Evolutionary conservation across 2,113 vertebrate species (phyloP).

Genomic region (Spizaetus ornatus): DNA sequence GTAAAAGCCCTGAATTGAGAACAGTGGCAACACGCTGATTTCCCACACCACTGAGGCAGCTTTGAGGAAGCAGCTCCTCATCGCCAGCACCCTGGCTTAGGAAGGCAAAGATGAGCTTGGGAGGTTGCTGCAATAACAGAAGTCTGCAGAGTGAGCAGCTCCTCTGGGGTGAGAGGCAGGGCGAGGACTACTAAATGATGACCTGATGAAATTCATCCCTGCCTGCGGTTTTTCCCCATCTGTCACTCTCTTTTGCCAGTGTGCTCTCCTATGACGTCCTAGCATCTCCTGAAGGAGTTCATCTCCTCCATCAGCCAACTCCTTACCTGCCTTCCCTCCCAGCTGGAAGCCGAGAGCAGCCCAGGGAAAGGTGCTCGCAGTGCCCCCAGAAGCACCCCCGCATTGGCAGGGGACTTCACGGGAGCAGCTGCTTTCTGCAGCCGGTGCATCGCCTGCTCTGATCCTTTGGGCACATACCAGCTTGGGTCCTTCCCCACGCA

Average conservation of each 20-base stretch:
- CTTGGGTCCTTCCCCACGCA: not conserved
- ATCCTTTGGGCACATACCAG: not conserved
- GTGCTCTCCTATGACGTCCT: not conserved
- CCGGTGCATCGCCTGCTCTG: not conserved
- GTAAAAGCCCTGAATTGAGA: not conserved
- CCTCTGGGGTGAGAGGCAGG: not conserved
- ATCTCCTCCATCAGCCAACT: not conserved
- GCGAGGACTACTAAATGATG: not conserved
- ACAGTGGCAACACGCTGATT: not conserved
- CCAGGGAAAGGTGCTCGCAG: not conserved
- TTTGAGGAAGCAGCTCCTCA: not conserved
- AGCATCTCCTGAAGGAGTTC: not conserved
- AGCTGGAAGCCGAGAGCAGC: not conserved
- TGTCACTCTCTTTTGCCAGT: not conserved
- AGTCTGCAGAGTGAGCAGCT: not conserved
- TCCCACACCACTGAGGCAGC: not conserved
- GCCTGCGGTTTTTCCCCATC: fast-evolving
- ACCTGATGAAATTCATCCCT: not conserved
- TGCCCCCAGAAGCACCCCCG: not conserved
- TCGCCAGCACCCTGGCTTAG: not conserved
- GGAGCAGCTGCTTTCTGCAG: not conserved
- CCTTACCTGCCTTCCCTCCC: not conserved
- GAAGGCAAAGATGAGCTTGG: not conserved
- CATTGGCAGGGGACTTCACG: fast-evolving
- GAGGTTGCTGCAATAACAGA: not conserved